These are phyloP conservation scores for Chelonus formosanus DNA, from an alignment of 2,888 invertebrate genomes.

Conservation along the genomic window DNA sequence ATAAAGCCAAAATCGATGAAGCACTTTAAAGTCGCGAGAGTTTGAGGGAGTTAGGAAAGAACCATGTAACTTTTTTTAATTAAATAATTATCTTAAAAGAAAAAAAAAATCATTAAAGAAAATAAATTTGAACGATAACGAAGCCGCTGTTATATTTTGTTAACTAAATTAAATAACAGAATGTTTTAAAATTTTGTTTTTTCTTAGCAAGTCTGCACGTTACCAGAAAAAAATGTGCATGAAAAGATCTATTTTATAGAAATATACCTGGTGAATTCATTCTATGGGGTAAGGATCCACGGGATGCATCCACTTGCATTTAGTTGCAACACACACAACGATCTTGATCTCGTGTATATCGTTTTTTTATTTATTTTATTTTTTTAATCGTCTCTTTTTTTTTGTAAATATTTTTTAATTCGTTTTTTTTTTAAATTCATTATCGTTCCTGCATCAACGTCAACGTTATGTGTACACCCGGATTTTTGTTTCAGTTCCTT, in stretches of 20 bases:
- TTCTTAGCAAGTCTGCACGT: neutral
- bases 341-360: conserved; percentile 66
- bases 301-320: conserved; percentile 65
- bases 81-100: no score
- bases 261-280: conserved; percentile 63
- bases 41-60: conserved; percentile 1
- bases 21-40: conserved; percentile 13
- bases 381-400: conserved; percentile 37
- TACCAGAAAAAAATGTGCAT: neutral
- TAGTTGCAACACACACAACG: conserved; percentile 66
- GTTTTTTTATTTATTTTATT: conserved; percentile 55
- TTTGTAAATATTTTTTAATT: conserved; percentile 38
- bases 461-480: conserved; percentile 33
- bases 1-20: neutral
- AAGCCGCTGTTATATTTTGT: no score
- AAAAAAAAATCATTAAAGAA: no score
- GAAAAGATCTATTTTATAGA: conserved; percentile 37
- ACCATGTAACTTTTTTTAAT: conserved; percentile 19
- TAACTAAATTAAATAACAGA: no score
- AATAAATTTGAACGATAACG: no score
- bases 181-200: no score
- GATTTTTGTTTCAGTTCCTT: conserved; percentile 51
- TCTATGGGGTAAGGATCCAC: conserved; percentile 52
- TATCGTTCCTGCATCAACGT: conserved; percentile 58
- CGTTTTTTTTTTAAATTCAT: conserved; percentile 52